Percentiles rank a stretch among this genome's conserved stretches.
These are phyloP conservation scores for Meta bourneti DNA, from an alignment of 2,888 invertebrate genomes.

Conservation along the genomic window DNA sequence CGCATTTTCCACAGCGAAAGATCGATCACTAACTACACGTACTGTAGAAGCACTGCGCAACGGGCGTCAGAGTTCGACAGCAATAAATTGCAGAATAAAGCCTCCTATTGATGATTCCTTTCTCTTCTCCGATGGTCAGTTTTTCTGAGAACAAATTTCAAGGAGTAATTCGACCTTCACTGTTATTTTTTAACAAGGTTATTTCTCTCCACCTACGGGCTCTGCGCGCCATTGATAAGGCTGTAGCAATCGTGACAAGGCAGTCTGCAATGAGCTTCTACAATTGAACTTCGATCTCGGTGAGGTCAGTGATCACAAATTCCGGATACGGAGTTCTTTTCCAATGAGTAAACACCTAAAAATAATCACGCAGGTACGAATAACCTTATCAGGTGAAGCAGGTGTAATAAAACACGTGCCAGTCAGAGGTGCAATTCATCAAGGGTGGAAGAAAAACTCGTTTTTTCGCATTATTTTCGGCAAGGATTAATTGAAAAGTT, in stretches of 20 bases:
- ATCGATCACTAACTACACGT: not conserved
- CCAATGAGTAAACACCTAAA: conserved; percentile 25
- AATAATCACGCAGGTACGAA: conserved; percentile 19
- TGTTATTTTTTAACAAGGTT: not conserved
- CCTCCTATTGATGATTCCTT: not conserved
- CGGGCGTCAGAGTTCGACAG: not conserved
- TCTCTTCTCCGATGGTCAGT: not conserved
- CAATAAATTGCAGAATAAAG: not conserved
- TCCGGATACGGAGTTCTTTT: conserved; percentile 39
- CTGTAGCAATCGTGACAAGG: conserved; percentile 21
- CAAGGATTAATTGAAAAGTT: too few relatives aligned
- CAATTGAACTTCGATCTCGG: conserved; percentile 49
- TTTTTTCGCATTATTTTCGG: too few relatives aligned
- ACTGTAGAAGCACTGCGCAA: not conserved
- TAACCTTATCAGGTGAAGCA: conserved; percentile 21
- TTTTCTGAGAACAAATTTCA: conserved; percentile 4
- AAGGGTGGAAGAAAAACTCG: not conserved
- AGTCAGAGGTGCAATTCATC: not conserved
- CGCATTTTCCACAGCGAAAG: not conserved
- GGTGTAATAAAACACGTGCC: conserved; percentile 14
- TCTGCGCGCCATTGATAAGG: not conserved
- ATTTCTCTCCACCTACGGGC: not conserved
- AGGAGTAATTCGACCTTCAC: conserved; percentile 16
- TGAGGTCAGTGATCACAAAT: conserved; percentile 59
- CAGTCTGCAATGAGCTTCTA: conserved; percentile 7